Conservation (phyloP, 2,113 vertebrate species). For the Girardinichthys multiradiatus region DNA sequence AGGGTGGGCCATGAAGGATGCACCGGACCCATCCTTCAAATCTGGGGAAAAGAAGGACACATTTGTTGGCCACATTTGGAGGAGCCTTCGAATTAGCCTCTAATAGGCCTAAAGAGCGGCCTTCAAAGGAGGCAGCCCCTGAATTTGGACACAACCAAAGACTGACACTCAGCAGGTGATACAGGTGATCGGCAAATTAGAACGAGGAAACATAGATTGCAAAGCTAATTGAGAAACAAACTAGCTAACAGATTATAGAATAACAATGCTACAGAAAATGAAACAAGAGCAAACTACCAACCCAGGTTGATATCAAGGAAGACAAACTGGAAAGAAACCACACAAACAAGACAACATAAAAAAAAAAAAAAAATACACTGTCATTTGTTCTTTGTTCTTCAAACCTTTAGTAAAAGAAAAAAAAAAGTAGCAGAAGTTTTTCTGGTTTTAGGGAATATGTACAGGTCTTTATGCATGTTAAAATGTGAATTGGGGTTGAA, state of each 20-base stretch:
- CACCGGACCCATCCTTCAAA: too few relatives aligned
- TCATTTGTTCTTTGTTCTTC: too few relatives aligned
- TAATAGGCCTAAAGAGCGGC: too few relatives aligned
- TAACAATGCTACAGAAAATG: neutral
- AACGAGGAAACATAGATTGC: neutral
- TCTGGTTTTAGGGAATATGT: neutral
- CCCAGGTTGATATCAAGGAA: neutral
- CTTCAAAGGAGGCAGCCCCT: too few relatives aligned
- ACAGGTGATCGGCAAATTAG: neutral
- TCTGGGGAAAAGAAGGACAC: too few relatives aligned
- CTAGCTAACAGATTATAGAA: neutral
- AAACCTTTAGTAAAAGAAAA: too few relatives aligned
- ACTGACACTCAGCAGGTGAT: neutral
- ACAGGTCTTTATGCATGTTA: neutral
- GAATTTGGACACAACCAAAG: too few relatives aligned
- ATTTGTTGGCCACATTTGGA: too few relatives aligned
- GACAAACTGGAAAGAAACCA: neutral
- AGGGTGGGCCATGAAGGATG: too few relatives aligned
- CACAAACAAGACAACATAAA: too few relatives aligned
- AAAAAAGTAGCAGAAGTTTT: neutral
- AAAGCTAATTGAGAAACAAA: neutral
- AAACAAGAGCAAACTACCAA: neutral
- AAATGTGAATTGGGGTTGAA: neutral
- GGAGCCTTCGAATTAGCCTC: too few relatives aligned
- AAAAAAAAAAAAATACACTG: too few relatives aligned